A percentile compares a stretch with the other conserved stretches of the same genome.
phyloP scores from a whole-genome alignment of 2,113 vertebrate genomes.

The Dromiciops gliroides region DNA sequence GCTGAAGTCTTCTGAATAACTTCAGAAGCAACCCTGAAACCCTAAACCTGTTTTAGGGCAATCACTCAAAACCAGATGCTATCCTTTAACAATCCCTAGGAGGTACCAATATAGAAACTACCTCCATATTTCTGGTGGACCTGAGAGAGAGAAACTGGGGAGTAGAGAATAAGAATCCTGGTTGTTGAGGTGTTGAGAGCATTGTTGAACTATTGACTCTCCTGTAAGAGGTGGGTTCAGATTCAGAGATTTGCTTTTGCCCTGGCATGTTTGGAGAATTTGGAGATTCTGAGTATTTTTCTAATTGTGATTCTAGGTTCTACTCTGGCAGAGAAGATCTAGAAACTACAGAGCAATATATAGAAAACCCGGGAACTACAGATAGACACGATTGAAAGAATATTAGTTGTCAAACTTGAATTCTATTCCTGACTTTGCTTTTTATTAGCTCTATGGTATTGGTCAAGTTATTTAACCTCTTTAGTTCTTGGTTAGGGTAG shows the following conservation, averaged over 20 bases:
- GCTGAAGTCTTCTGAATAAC: background rate
- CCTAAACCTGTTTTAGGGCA: background rate
- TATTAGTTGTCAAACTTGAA: background rate
- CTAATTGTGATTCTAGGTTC: background rate
- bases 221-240: no score
- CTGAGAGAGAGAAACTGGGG: background rate
- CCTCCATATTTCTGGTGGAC: background rate
- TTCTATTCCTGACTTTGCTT: background rate
- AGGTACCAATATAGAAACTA: background rate
- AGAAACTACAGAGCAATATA: background rate
- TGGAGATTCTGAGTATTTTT: background rate
- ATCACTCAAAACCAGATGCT: background rate
- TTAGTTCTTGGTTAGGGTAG: no score
- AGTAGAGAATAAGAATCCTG: background rate
- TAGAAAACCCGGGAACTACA: background rate
- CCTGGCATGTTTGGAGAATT: no score
- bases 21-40: background rate
- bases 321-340: background rate
- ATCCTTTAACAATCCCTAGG: background rate
- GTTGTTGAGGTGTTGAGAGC: background rate
- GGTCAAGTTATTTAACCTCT: background rate
- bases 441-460: background rate
- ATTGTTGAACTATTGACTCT: background rate
- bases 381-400: background rate
- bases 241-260: background rate